Percentiles rank a stretch among this genome's conserved stretches.
Conservation (phyloP, 2,888 invertebrate species). For the Cyclophora albipunctata region DNA sequence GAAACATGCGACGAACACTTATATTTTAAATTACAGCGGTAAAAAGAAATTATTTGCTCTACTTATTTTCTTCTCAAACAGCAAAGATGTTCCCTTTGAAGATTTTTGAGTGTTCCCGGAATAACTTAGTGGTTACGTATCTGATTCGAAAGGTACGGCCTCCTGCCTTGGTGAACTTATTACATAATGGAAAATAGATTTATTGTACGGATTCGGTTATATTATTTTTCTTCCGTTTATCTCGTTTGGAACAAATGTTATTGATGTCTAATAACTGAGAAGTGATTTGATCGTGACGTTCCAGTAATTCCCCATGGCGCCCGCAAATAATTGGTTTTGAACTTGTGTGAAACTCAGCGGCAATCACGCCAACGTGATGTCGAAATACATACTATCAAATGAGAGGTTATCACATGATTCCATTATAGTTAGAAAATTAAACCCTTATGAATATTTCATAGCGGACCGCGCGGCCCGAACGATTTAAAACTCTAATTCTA, state of each 20-base stretch:
- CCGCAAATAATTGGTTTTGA: too few species aligned
- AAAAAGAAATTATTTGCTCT: constrained; percentile 13
- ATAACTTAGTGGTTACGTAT: constrained; percentile 2
- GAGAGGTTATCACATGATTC: constrained; percentile 30
- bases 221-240: too few species aligned
- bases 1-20: constrained; percentile 31
- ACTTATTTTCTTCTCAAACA: constrained; percentile 2
- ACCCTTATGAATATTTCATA: constrained; percentile 46
- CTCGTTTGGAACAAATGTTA: too few species aligned
- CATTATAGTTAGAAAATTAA: constrained; percentile 39
- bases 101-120: constrained; percentile 4
- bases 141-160: constrained; percentile 1
- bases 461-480: constrained; percentile 27
- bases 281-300: too few species aligned
- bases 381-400: too few species aligned
- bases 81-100: constrained; percentile 7
- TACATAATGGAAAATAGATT: too few species aligned
- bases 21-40: constrained; percentile 11
- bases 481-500: constrained; percentile 7
- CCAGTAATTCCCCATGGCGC: too few species aligned
- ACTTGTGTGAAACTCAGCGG: too few species aligned
- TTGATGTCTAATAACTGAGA: too few species aligned
- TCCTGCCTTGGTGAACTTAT: constrained; percentile 2
- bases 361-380: too few species aligned
- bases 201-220: too few species aligned